These are phyloP conservation scores for Squalus acanthias DNA, from an alignment of 2,797 vertebrate genomes.

Conservation along the genomic window DNA sequence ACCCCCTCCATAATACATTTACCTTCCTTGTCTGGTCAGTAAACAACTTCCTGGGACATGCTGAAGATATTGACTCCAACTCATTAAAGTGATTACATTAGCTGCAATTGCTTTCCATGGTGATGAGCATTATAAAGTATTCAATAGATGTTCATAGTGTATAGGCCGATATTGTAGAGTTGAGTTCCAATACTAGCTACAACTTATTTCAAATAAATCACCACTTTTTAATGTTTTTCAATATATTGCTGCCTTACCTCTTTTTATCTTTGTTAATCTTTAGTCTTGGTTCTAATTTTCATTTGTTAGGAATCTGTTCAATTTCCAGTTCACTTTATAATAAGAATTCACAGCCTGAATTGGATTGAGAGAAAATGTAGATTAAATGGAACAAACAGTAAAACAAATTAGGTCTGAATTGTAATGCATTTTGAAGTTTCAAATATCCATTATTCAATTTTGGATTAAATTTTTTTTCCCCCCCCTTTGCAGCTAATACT, in stretches of 20 bases:
- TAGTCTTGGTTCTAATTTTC: not conserved
- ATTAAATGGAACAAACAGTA: not conserved
- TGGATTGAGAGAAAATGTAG: not conserved
- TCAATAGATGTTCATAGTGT: not conserved
- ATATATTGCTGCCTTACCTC: too few relatives aligned
- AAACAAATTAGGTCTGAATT: not conserved
- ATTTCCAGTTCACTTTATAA: not conserved
- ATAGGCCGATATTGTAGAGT: too few relatives aligned
- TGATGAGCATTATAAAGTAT: not conserved
- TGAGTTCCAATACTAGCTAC: too few relatives aligned
- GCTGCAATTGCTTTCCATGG: not conserved
- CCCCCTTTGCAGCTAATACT: constrained; percentile 72
- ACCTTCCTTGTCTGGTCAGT: too few relatives aligned
- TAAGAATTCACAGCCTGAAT: too few relatives aligned
- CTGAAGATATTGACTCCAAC: too few relatives aligned
- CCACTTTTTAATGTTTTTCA: too few relatives aligned
- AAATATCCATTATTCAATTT: not conserved
- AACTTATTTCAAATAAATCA: too few relatives aligned
- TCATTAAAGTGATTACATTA: not conserved
- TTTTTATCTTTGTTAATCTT: too few relatives aligned
- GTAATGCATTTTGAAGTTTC: not conserved
- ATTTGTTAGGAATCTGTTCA: not conserved
- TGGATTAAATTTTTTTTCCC: constrained; percentile 40
- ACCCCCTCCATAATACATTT: too few relatives aligned
- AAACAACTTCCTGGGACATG: too few relatives aligned